Evolutionary conservation across 2,113 vertebrate species (phyloP).

Genomic region (Mesitornis unicolor): DNA sequence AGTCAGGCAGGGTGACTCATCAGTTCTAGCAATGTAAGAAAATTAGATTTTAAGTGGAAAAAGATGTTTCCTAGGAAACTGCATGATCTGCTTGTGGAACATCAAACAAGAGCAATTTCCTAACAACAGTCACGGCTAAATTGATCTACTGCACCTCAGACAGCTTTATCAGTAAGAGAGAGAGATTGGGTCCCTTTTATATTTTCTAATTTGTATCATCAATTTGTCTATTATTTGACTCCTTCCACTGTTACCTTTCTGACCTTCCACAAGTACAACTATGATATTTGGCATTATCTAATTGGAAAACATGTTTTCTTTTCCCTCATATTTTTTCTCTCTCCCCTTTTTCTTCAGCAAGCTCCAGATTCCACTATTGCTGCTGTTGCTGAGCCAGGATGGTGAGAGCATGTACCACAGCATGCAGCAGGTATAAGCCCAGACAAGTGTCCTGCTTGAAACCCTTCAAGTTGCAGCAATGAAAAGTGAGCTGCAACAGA

Average conservation of each 20-base stretch:
- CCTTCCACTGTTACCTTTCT: constrained; percentile 38
- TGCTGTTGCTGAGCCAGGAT: neutral
- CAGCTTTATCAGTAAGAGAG: constrained; percentile 64
- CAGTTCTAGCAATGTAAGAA: constrained; percentile 65
- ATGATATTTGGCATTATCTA: constrained; percentile 38
- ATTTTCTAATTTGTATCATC: constrained; percentile 69
- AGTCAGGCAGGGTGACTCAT: constrained; percentile 75
- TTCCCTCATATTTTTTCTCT: neutral
- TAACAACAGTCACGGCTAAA: constrained; percentile 73
- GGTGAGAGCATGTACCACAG: neutral
- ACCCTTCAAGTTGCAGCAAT: neutral
- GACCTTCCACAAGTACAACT: constrained; percentile 50
- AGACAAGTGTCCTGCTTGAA: neutral
- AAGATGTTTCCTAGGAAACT: constrained; percentile 83
- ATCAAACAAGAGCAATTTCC: constrained; percentile 79
- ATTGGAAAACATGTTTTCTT: constrained; percentile 42
- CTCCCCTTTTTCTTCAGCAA: neutral
- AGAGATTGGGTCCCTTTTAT: constrained; percentile 66
- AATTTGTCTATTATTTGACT: constrained; percentile 59
- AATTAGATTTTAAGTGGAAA: constrained; percentile 80
- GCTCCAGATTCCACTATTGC: neutral
- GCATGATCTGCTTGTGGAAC: constrained; percentile 77
- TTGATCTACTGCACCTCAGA: constrained; percentile 72
- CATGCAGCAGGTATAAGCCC: neutral
- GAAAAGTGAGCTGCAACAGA: neutral